Evolutionary conservation across 2,888 invertebrate species (phyloP).

Genomic region (Therioaphis trifolii): DNA sequence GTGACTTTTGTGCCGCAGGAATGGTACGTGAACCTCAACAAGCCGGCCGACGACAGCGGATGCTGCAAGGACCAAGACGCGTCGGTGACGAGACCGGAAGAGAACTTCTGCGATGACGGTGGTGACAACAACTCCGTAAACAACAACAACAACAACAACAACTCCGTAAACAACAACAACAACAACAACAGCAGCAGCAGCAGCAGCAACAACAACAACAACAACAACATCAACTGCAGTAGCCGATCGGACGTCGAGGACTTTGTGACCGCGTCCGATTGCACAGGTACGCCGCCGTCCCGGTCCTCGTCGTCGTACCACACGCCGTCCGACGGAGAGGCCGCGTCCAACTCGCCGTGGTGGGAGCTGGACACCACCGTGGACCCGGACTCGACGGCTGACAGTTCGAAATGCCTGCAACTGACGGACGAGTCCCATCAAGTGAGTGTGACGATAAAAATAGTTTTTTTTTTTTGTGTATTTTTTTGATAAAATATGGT

Average conservation of each 20-base stretch:
- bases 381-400: conserved; percentile 48
- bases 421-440: conserved; percentile 49
- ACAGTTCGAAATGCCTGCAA: conserved; percentile 38
- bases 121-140: neutral
- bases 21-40: conserved; percentile 52
- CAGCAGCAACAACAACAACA: conserved; percentile 58
- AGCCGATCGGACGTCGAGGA: conserved; percentile 72
- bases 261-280: conserved; percentile 78
- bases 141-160: conserved; percentile 16
- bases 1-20: conserved; percentile 25
- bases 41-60: neutral
- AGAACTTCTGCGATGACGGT: conserved; percentile 37
- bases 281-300: conserved; percentile 75
- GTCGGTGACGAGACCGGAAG: conserved; percentile 18
- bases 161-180: neutral
- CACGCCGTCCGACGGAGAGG: conserved; percentile 77
- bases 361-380: conserved; percentile 70
- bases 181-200: conserved; percentile 46
- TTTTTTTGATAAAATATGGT: too few relatives aligned
- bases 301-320: conserved; percentile 76
- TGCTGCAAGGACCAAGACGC: neutral
- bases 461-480: too few relatives aligned
- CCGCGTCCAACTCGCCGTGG: conserved; percentile 71
- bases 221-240: conserved; percentile 38
- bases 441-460: neutral